Conservation (phyloP, 2,797 vertebrate genomes). For the Lithobates sylvaticus region DNA sequence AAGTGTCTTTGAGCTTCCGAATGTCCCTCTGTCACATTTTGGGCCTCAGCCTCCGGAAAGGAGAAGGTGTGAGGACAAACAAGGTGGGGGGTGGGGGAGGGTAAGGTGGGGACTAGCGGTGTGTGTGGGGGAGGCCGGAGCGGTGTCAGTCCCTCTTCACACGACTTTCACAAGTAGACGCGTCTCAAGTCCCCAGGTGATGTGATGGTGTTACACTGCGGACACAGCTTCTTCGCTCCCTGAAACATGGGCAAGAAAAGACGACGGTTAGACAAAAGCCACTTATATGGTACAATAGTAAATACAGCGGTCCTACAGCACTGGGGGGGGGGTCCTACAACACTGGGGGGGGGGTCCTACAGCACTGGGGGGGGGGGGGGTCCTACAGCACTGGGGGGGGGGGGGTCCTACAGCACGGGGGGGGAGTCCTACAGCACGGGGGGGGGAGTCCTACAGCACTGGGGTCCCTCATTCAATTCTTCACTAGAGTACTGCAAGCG, state of each 20-base stretch:
- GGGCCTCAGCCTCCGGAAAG: constrained; percentile 15
- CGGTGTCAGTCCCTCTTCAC: constrained; percentile 34
- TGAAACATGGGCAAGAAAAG: constrained; percentile 70
- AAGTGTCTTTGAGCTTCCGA: constrained; percentile 25
- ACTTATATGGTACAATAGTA: too few species aligned
- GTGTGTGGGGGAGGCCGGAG: constrained; percentile 39
- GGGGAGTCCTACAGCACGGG: too few species aligned
- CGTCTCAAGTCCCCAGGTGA: constrained; percentile 84
- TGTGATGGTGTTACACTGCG: constrained; percentile 87
- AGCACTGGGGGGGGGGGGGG: too few species aligned
- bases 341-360: too few species aligned
- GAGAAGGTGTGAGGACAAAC: background rate
- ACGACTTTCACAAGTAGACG: constrained; percentile 81
- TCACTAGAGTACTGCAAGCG: too few species aligned
- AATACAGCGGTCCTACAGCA: too few species aligned
- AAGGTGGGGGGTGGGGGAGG: background rate
- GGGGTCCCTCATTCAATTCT: too few species aligned
- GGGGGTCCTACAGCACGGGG: too few species aligned
- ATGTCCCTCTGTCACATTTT: constrained; percentile 9
- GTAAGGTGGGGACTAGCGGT: background rate
- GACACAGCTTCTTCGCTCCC: constrained; percentile 87
- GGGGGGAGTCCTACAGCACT: too few species aligned
- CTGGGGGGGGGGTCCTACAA: too few species aligned
- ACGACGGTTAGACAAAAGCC: too few species aligned
- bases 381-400: too few species aligned